Conservation (phyloP, 1,140 invertebrate genomes). For the Lucilia sericata region DNA sequence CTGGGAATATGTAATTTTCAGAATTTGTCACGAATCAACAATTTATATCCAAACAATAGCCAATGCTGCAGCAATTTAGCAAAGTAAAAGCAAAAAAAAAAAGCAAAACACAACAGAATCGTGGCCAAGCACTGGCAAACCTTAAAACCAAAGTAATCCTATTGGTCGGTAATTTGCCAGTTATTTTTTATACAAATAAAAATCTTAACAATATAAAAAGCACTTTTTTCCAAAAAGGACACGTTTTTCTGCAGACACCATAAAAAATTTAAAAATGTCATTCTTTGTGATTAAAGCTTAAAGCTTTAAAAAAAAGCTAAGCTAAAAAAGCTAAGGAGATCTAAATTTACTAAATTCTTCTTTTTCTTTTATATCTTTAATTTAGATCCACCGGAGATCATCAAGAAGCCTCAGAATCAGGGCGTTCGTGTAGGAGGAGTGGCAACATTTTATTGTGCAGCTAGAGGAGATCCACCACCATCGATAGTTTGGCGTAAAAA, state of each 20-base stretch:
- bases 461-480: constrained; percentile 88
- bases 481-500: constrained; percentile 93
- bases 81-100: not conserved
- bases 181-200: not conserved
- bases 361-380: constrained; percentile 19
- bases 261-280: too few species aligned
- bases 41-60: constrained; percentile 16
- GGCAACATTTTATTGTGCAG: constrained; percentile 95
- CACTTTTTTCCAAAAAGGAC: too few species aligned
- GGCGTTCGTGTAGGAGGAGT: constrained; percentile 90
- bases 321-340: too few species aligned
- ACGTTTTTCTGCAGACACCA: too few species aligned
- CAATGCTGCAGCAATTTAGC: not conserved
- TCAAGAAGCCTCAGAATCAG: constrained; percentile 85
- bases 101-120: not conserved
- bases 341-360: not conserved
- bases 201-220: too few species aligned
- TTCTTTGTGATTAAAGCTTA: not conserved
- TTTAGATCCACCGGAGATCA: constrained; percentile 92
- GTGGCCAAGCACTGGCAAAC: not conserved
- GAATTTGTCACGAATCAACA: constrained; percentile 42
- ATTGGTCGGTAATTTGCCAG: not conserved
- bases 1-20: constrained; percentile 14
- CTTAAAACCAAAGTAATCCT: not conserved
- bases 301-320: too few species aligned